Evolutionary conservation across 2,888 invertebrate species (phyloP).

Genomic region (Tipula vernalis): DNA sequence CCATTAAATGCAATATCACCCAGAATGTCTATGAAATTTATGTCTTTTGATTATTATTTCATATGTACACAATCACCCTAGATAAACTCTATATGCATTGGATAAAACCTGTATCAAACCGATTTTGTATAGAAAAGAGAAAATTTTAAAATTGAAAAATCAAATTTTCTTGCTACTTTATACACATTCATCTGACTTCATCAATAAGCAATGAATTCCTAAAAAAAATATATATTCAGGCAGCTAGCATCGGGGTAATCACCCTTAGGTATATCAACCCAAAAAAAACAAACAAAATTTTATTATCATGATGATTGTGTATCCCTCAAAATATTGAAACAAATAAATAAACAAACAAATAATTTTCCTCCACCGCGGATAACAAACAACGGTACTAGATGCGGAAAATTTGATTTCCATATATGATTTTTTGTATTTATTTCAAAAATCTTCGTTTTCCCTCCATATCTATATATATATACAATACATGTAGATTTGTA

Average conservation of each 20-base stretch:
- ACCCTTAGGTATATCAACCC: not conserved
- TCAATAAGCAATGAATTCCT: not conserved
- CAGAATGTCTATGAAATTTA: not conserved
- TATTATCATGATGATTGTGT: not conserved
- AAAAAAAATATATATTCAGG: not conserved
- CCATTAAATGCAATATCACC: constrained; percentile 4
- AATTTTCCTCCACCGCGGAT: not conserved
- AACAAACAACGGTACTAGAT: not conserved
- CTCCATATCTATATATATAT: not conserved
- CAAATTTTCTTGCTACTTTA: not conserved
- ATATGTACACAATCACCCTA: not conserved
- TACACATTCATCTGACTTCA: not conserved
- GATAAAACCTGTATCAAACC: not conserved
- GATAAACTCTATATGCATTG: not conserved
- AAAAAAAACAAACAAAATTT: not conserved
- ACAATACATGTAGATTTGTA: not conserved
- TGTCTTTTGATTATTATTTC: not conserved
- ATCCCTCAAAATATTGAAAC: constrained; percentile 4
- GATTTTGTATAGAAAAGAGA: not conserved
- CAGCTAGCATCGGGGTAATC: not conserved
- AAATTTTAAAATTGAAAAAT: not conserved
- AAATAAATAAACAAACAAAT: not conserved
- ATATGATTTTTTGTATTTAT: not conserved
- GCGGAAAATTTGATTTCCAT: not conserved
- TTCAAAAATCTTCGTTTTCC: not conserved